Evolutionary conservation across 2,888 invertebrate genomes (phyloP).

Genomic region (Lamproptera curius): DNA sequence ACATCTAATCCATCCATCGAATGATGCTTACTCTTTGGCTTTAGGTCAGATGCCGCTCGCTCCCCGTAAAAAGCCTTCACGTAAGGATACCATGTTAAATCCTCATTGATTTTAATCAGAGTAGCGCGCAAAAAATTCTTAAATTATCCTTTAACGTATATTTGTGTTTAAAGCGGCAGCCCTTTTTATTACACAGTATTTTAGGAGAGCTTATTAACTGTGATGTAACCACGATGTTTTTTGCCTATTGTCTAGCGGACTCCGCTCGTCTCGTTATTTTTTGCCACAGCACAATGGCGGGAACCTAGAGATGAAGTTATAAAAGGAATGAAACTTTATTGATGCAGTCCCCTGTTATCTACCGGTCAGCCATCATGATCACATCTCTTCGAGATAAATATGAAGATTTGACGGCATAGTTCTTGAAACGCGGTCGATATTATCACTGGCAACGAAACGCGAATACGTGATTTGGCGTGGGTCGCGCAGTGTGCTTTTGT

Average conservation of each 20-base stretch:
- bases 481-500: slow-evolving; percentile 27
- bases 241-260: too few species aligned
- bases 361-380: neutral
- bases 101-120: too few species aligned
- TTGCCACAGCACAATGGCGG: too few species aligned
- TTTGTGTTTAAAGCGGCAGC: neutral
- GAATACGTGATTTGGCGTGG: slow-evolving; percentile 25
- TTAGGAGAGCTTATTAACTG: too few species aligned
- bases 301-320: neutral
- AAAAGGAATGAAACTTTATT: neutral
- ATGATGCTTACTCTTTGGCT: too few species aligned
- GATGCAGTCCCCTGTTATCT: neutral
- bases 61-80: too few species aligned
- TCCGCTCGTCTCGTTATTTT: too few species aligned
- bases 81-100: too few species aligned
- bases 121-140: too few species aligned
- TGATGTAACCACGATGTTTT: too few species aligned
- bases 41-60: too few species aligned
- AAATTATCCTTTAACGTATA: neutral
- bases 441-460: slow-evolving; percentile 16
- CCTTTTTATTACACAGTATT: neutral
- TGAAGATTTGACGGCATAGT: neutral
- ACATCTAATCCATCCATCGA: too few species aligned
- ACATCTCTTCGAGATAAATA: neutral
- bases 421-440: slow-evolving; percentile 29